These are phyloP conservation scores for Azemiops feae DNA, from an alignment of 2,113 vertebrate species.

Conservation along the genomic window DNA sequence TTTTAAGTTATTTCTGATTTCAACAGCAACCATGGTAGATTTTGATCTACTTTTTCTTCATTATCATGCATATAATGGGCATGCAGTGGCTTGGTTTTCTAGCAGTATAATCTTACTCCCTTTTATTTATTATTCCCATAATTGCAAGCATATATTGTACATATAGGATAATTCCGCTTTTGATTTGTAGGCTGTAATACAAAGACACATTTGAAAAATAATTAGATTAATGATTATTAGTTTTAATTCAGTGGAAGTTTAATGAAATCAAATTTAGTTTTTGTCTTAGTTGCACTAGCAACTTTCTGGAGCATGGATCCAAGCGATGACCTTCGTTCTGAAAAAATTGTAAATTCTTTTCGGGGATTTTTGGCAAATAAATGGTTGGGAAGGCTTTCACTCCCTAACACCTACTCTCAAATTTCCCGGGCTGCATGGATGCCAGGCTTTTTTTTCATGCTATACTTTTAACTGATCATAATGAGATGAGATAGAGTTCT, in stretches of 20 bases:
- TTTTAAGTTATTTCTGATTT: background rate
- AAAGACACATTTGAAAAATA: background rate
- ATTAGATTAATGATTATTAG: background rate
- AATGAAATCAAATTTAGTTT: background rate
- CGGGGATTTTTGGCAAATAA: background rate
- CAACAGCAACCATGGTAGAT: background rate
- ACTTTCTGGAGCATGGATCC: background rate
- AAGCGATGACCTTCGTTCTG: background rate
- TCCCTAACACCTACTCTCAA: background rate
- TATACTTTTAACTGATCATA: constrained; percentile 37
- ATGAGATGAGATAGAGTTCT: constrained; percentile 40
- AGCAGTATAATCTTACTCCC: background rate
- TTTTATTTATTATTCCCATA: background rate
- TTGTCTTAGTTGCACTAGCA: background rate
- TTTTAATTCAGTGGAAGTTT: background rate
- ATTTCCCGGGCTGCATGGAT: background rate
- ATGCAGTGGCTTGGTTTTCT: background rate
- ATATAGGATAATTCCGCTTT: background rate
- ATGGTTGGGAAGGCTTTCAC: background rate
- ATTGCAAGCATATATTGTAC: background rate
- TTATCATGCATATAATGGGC: background rate
- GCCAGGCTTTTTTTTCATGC: constrained; percentile 8
- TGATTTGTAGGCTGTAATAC: background rate
- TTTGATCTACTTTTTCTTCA: background rate
- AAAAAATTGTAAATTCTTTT: background rate